Evolutionary conservation across 2,888 invertebrate species (phyloP), one percentile per base, ranked within the genome.

Genomic region (Lysandra coridon): DNA sequence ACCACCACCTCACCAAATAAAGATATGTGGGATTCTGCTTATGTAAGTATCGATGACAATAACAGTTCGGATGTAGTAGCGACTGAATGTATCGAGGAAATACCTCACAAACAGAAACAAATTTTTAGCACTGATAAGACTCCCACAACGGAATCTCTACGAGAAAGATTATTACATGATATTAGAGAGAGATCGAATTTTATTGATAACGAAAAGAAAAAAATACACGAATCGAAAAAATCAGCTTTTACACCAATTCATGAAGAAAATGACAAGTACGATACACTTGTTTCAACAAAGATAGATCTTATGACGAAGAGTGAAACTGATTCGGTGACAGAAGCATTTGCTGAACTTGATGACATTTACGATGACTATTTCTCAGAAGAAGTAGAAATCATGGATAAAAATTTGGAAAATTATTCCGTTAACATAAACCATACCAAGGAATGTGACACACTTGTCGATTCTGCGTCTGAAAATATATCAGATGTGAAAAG

Each of bases 401-500:
- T 82, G 17, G 83, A 84, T 79, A 87, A 89, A 81, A 85, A 88
- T 12, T 84, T 85, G 79, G 81, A 82, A 57, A 80, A 81, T 79
- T 80, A 83, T 78, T 84, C 82, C 75, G 81, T 83, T 80, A 84
- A 83, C 80, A 80, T 83, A 79, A 84, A 88, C 80, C 85, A 87
- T 80, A 84, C 83, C 69, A 84, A 85, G 80, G 84, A 88, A 83
- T 84, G 87, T 81, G 84, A 89, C 78, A 84, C 80, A 78, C 83
- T 85, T 90, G 94, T 95, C 95, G 86, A 93, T 92, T 95, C 95
- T 84, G 95, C 95, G 81, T 95, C 95, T 95, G 94, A 89, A 84
- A 80, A 79, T 80, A 81, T 82, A 85, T 84, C 93, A 95, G 95
- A 95, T 92, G 95, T 94, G 95, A 95, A 91, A 85, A 93, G 93